Evolutionary conservation across 2,113 vertebrate species (phyloP).

Genomic region (Hippolais icterina): DNA sequence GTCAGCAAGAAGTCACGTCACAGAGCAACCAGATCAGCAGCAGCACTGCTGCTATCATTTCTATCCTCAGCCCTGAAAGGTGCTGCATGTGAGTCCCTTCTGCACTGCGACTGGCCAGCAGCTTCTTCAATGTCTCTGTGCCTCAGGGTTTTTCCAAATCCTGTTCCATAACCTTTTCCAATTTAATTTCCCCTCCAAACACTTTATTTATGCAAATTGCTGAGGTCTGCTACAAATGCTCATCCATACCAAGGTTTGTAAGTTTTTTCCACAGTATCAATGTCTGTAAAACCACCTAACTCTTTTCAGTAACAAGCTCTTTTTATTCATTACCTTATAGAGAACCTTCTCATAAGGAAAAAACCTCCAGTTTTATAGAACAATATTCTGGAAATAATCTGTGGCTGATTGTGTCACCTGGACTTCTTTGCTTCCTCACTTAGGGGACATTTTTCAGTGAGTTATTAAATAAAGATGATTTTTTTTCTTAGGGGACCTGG

Average conservation of each 20-base stretch:
- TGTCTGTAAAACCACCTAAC: not conserved
- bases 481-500: not conserved
- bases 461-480: not conserved
- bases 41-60: not conserved
- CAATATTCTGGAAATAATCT: not conserved
- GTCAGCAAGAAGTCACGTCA: not conserved
- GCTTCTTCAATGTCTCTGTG: not conserved
- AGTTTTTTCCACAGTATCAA: not conserved
- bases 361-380: not conserved
- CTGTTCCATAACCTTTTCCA: not conserved
- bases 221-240: not conserved
- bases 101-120: not conserved
- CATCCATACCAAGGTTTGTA: not conserved
- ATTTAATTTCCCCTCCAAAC: not conserved
- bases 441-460: not conserved
- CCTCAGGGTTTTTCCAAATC: not conserved
- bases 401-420: not conserved
- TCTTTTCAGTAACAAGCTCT: not conserved
- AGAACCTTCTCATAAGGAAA: not conserved
- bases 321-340: not conserved
- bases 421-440: not conserved
- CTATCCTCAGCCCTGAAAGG: not conserved
- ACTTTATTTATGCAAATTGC: not conserved
- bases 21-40: not conserved
- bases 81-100: not conserved